Conservation (phyloP, 2,113 vertebrate species). For the Centropus unirufus region DNA sequence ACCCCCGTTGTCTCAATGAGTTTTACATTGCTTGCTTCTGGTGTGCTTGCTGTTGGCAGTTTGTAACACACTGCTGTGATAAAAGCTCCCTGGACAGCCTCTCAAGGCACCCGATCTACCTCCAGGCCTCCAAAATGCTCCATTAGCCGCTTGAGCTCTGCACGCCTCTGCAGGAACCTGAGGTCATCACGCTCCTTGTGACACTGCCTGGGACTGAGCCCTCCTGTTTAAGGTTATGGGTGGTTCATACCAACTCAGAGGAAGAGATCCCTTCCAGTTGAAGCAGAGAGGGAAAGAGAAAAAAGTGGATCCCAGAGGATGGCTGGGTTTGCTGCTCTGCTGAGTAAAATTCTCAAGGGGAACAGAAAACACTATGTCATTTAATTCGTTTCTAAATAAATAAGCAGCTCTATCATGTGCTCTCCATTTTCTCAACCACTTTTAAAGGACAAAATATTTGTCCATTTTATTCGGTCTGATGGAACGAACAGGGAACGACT, state of each 20-base stretch:
- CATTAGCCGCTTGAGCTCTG: neutral
- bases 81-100: neutral
- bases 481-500: neutral
- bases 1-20: neutral
- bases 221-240: neutral
- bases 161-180: rapidly evolving
- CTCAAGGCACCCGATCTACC: no score
- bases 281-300: neutral
- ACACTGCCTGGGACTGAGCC: neutral
- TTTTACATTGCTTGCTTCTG: neutral
- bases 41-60: neutral
- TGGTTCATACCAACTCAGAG: neutral
- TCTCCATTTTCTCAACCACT: neutral
- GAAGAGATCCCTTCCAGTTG: neutral
- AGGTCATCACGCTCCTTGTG: neutral
- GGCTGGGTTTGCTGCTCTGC: neutral
- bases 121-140: neutral
- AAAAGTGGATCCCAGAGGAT: neutral
- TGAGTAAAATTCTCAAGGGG: neutral
- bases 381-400: neutral
- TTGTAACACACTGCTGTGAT: neutral
- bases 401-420: neutral
- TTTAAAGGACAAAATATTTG: neutral
- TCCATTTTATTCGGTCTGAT: neutral
- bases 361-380: neutral